phyloP scores from a whole-genome alignment of 2,888 invertebrate genomes.

The Exocentrus adspersus region DNA sequence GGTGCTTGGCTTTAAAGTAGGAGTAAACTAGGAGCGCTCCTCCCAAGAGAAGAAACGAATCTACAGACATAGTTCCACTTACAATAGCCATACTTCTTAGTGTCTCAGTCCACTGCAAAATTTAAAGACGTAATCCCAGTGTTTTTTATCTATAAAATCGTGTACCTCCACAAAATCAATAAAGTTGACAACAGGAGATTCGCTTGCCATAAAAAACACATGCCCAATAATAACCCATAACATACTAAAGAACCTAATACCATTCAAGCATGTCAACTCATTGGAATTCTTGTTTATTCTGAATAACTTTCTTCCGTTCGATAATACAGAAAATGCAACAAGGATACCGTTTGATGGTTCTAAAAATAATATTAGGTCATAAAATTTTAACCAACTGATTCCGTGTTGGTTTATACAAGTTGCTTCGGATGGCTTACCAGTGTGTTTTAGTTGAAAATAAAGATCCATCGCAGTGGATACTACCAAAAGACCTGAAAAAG shows the following conservation, averaged over 20 bases:
- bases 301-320: constrained; percentile 42
- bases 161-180: neutral
- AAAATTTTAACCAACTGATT: neutral
- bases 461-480: neutral
- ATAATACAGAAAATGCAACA: constrained; percentile 17
- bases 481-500: neutral
- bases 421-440: neutral
- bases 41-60: constrained; percentile 44
- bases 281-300: constrained; percentile 29
- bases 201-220: constrained; percentile 20
- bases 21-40: constrained; percentile 42
- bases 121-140: neutral
- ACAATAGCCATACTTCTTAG: constrained; percentile 40
- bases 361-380: neutral
- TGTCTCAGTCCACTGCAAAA: constrained; percentile 35
- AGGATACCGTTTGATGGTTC: neutral
- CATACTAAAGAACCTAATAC: constrained; percentile 44
- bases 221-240: constrained; percentile 65
- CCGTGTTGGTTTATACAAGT: neutral
- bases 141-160: neutral
- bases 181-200: constrained; percentile 22
- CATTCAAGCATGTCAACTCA: constrained; percentile 41
- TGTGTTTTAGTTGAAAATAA: neutral
- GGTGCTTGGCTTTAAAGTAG: constrained; percentile 37
- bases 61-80: constrained; percentile 39